Conservation (phyloP, 2,888 invertebrate genomes). For the Drosophila meridiana region DNA sequence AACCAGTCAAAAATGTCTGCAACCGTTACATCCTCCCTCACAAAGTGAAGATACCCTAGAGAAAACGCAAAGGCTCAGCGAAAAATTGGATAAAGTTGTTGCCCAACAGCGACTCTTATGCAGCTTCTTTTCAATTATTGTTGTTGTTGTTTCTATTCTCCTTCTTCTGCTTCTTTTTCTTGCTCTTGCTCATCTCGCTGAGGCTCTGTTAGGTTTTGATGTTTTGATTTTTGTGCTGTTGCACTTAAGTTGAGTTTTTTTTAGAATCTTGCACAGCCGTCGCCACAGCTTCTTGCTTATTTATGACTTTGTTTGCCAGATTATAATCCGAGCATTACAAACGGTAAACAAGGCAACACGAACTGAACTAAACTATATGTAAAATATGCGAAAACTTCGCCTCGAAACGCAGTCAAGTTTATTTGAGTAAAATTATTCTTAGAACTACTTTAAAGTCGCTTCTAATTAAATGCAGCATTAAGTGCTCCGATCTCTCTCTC, state of each 20-base stretch:
- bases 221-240: slow-evolving; percentile 69
- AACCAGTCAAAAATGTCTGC: background rate
- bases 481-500: background rate
- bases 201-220: slow-evolving; percentile 46
- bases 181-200: slow-evolving; percentile 4
- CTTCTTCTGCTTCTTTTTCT: background rate
- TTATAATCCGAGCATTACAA: slow-evolving; percentile 13
- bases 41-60: background rate
- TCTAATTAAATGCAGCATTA: slow-evolving; percentile 34
- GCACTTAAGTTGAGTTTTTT: slow-evolving; percentile 39
- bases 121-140: slow-evolving; percentile 14
- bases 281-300: slow-evolving; percentile 27
- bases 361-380: background rate
- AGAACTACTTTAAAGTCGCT: slow-evolving; percentile 14
- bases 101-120: slow-evolving; percentile 11
- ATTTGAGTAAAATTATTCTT: background rate
- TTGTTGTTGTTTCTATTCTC: background rate
- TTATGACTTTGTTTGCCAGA: slow-evolving; percentile 41
- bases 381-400: slow-evolving; percentile 18
- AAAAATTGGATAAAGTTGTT: slow-evolving; percentile 74
- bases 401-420: background rate
- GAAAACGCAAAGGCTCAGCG: slow-evolving; percentile 1
- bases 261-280: background rate
- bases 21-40: background rate
- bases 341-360: slow-evolving; percentile 10